phyloP scores from a whole-genome alignment of 2,113 vertebrate genomes.

The Mirounga angustirostris region DNA sequence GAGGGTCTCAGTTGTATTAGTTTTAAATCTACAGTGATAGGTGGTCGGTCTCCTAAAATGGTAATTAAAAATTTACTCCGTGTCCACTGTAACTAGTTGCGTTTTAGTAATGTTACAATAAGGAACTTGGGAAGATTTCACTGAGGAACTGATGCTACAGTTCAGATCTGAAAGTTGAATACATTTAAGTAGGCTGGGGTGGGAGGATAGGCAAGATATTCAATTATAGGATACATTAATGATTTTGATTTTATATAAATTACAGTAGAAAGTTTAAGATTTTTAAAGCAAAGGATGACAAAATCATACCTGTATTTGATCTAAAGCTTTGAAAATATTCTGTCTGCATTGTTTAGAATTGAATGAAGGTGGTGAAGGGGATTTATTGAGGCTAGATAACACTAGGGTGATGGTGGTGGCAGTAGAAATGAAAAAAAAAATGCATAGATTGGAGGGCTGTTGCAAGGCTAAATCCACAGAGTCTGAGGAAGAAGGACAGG shows the following conservation, averaged over 20 bases:
- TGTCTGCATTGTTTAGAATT: neutral
- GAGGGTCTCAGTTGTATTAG: neutral
- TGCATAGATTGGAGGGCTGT: neutral
- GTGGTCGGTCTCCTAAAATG: neutral
- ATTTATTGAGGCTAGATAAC: neutral
- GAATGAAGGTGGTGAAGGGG: neutral
- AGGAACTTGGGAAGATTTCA: neutral
- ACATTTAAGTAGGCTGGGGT: neutral
- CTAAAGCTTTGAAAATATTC: neutral
- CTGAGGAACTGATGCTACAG: neutral
- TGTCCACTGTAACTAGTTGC: neutral
- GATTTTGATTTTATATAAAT: neutral
- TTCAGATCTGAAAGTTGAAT: neutral
- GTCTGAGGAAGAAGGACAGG: neutral
- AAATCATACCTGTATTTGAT: neutral
- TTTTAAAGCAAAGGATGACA: neutral
- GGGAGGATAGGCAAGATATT: neutral
- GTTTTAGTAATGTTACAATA: neutral
- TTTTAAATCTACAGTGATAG: conserved; percentile 52
- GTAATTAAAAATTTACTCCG: neutral
- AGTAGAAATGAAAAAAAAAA: neutral
- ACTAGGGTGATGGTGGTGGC: neutral
- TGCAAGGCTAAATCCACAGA: neutral
- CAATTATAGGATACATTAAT: neutral
- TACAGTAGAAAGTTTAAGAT: neutral